Conservation (phyloP, 2,797 vertebrate genomes). For the Salarias fasciatus region DNA sequence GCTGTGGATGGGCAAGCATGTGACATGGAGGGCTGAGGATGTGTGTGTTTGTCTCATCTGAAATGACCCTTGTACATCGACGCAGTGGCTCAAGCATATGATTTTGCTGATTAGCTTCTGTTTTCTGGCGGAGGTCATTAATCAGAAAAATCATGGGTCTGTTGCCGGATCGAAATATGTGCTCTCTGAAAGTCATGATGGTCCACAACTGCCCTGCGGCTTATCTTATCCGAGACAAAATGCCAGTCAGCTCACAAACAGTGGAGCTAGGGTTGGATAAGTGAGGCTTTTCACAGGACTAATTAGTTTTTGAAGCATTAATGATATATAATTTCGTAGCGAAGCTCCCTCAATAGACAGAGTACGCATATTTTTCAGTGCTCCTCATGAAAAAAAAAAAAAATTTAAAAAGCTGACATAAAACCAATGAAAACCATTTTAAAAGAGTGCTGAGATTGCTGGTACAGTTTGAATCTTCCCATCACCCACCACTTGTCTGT, state of each 20-base stretch:
- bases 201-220: conserved; percentile 19
- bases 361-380: no score
- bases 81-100: conserved; percentile 36
- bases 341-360: no score
- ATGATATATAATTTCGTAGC: no score
- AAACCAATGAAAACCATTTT: no score
- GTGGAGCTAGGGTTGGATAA: no score
- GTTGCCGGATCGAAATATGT: conserved; percentile 22
- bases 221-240: conserved; percentile 34
- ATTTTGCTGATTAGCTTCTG: conserved; percentile 44
- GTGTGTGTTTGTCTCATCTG: conserved; percentile 30
- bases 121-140: conserved; percentile 22
- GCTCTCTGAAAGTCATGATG: conserved; percentile 21
- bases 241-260: conserved; percentile 30
- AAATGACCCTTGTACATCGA: conserved; percentile 7
- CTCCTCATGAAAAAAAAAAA: no score
- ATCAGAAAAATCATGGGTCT: conserved; percentile 43
- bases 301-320: no score
- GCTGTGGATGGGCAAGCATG: conserved; percentile 29
- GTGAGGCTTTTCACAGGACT: no score
- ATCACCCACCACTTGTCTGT: no score
- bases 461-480: no score
- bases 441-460: no score
- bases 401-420: no score
- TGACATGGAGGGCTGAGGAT: conserved; percentile 32